Evolutionary conservation across 1,140 invertebrate species (phyloP), one percentile per base, ranked within the genome.

Genomic region (Asbolus verrucosus): DNA sequence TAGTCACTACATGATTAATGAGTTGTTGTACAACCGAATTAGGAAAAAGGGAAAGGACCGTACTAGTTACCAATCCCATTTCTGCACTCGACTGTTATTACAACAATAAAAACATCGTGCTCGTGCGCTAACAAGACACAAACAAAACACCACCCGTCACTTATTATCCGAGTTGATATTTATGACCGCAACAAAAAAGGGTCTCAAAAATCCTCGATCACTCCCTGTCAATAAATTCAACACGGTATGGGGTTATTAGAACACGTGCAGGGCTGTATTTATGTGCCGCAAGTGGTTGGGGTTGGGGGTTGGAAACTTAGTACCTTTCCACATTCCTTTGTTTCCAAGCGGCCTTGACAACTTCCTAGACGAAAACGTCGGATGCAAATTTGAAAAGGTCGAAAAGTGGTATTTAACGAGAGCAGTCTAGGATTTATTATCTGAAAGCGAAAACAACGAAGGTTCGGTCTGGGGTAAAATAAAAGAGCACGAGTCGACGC

Each of bases 1-100:
- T 50, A 50, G 43, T 50, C 43, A 50, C 43, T 50, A 50, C 43
- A 19, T 50, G 43, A 50, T 50, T 50, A 50, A 50, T 50, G 43
- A 50, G 43, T 50, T 50, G 43, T 50, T 50, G 15, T 50, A 50
- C 43, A 50, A 50, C 43, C 16, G 43, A 18, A 50, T 50, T 50
- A 50, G 43, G 43, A 4, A 3, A 43, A 5, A n/a, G 5, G 13
- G 36, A 38, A 38, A 15, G 39, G 39, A 15, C 39, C 13, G 16
- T 18, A 50, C 19, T 50, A 9, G 43, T n/a, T 9, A 13, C 43
- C 8, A 50, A 19, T 50, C 21, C 43, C 6, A 21, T 19, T 50
- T 36, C 11, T 11, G n/a, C 11, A 30, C 4, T 8, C 4, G 4
- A 30, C 9, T 5, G 9, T 30, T 8, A 30, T 8, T 4, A 30